Evolutionary conservation across 2,113 vertebrate genomes (phyloP), one percentile per base, ranked within the genome.

Genomic region (Callipepla californica): DNA sequence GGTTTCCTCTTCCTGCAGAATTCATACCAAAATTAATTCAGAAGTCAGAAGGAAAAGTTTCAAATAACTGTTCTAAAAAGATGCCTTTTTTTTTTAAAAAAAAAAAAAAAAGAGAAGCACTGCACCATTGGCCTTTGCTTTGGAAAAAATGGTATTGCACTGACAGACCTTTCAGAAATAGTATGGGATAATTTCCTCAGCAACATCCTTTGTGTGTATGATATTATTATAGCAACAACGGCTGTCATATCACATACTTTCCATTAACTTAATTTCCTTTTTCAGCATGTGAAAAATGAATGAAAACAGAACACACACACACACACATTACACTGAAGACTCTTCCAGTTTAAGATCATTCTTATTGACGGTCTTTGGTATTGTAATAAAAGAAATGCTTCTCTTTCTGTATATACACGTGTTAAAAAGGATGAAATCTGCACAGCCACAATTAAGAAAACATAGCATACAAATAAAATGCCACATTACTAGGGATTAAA

Each of bases 101-200:
- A 36, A 36, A 36, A 36, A 92, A 36, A 92, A 36, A 36, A 36
- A 36, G 36, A 92, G 51, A 94, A 78, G 62, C 30, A 82, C 85
- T 85, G 94, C 45, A 85, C 92, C 86, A 85, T 4, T 80, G 89
- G 74, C 69, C 68, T 94, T 94, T 83, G 75, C 76, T 90, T 84
- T 79, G 80, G 83, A 68, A 59, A 93, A 85, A 87, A 83, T 72
- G 38, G 44, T 36, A 78, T 72, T 83, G 13, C 81, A 91, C 77
- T 89, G 95, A 96, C 84, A 92, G 87, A 61, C 62, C 87, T 90
- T 97, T 96, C 96, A 96, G 95, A 96, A 80, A 34, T 88, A 89
- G 92, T 85, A 89, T 75, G 96, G 95, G 96, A 97, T 95, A 73
- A 80, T 95, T 94, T 96, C 97, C 97, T 97, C 97, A 97, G 96